Base-by-base conservation (phyloP, 2,797 vertebrate species). In the Oryzias sinensis region DNA sequence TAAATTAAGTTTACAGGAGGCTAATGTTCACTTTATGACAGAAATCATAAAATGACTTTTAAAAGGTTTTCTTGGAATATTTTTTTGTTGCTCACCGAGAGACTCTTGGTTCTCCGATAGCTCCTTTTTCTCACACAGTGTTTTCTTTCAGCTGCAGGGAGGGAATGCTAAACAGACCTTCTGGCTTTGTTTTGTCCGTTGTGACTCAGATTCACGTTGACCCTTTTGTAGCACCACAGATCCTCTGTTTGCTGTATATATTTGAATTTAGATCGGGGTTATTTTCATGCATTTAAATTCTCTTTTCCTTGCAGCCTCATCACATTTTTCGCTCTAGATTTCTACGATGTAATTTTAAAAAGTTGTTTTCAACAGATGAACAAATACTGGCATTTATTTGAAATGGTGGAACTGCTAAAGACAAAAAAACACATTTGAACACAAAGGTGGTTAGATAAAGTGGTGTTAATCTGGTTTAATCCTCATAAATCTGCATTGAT, bases 131-230 rank as follows among this genome's bases (percentile, higher is more conserved):
- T 53, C 5, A 57, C 65, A 64, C 62, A 54, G 58, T 50, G 70
- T 67, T 72, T 74, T 43, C 68, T 69, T 72, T 65, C 41, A 68
- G 47, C 65, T 59, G 49, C 53, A 70, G 46, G 68, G 64, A 48
- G 75, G 68, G 77, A 86, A 87, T 77, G 76, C 61, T 75, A 67
- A 82, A 69, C 57, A 76, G 72, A 74, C 76, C 62, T 78, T 76
- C 73, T 59, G 71, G 65, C 49, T 68, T 45, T 4, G 22, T 65
- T 64, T 66, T 59, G 48, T 69, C 68, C 47, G 53, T 41, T 15
- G 55, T 62, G 60, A 71, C 52, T 79, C 64, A 24, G 58, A 37
- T 62, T 37, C 69, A 56, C 41, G 64, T 43, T 52, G 70, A 60
- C 18, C 59, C 67, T 57, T 63, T 76, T 75, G 62, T 74, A 9